Percentiles rank a stretch among this genome's conserved stretches.
phyloP scores from a whole-genome alignment of 2,797 vertebrate genomes.

The Podarcis lilfordi region DNA sequence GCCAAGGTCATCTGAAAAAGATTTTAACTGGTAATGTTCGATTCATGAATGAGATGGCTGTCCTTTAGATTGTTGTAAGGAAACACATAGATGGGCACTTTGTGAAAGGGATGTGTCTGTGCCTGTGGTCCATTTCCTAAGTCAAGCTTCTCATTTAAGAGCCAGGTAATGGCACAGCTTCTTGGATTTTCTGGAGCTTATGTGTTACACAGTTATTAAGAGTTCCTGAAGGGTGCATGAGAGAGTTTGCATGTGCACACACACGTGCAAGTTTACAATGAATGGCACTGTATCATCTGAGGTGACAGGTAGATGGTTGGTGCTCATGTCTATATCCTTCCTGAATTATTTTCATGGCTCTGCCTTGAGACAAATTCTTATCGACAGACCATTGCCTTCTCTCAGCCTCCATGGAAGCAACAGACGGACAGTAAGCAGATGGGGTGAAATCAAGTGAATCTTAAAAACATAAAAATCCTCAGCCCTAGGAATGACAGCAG shows the following conservation, averaged over 20 bases:
- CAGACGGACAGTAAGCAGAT: neutral
- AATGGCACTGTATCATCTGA: neutral
- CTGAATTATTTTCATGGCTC: neutral
- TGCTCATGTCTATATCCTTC: fast-evolving
- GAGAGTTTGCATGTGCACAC: neutral
- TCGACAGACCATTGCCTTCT: neutral
- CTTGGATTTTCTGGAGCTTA: neutral
- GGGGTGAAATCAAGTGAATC: neutral
- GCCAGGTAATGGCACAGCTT: neutral
- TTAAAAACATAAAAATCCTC: fast-evolving
- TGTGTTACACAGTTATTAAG: neutral
- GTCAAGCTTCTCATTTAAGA: neutral
- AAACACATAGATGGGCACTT: too few relatives aligned
- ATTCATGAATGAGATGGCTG: neutral
- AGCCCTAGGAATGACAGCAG: neutral
- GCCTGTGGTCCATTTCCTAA: neutral
- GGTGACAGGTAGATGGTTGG: fast-evolving
- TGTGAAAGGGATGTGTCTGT: neutral
- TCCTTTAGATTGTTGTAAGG: neutral
- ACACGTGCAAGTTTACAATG: fast-evolving
- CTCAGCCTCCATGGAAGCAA: neutral
- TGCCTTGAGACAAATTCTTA: fast-evolving
- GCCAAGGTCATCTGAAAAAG: neutral
- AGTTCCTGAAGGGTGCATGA: fast-evolving
- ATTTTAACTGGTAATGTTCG: neutral